A percentile compares a stretch with the other conserved stretches of the same genome.
These are phyloP conservation scores for Aptenodytes forsteri DNA, from an alignment of 2,113 vertebrate species.

Conservation along the genomic window DNA sequence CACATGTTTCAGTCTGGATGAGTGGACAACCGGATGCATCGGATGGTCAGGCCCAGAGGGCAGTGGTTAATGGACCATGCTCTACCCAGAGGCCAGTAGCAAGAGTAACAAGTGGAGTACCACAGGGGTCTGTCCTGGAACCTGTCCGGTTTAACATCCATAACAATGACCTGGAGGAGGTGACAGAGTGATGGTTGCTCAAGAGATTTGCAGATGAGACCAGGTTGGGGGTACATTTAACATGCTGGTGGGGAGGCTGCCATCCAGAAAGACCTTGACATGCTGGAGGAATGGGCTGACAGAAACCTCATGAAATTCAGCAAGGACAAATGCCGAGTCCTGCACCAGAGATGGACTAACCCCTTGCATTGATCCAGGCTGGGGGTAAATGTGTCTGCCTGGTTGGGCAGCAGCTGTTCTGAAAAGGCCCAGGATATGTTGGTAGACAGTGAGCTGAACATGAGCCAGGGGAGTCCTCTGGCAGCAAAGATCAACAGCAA, in stretches of 20 bases:
- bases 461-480: not conserved
- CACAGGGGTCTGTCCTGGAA: not conserved
- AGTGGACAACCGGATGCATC: rapidly evolving
- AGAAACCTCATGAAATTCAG: not conserved
- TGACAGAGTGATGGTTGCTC: not conserved
- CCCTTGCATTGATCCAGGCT: not conserved
- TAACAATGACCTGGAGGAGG: not conserved
- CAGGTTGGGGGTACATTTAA: not conserved
- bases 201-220: not conserved
- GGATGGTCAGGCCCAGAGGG: not conserved
- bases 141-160: not conserved
- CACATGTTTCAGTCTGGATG: not conserved
- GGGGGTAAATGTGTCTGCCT: not conserved
- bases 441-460: not conserved
- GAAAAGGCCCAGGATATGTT: not conserved
- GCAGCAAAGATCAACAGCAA: not conserved
- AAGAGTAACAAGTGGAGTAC: not conserved
- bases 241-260: not conserved
- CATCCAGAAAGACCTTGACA: not conserved
- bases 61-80: not conserved
- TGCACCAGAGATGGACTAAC: not conserved
- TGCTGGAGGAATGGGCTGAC: not conserved
- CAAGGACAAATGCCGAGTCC: not conserved
- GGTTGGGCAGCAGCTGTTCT: not conserved
- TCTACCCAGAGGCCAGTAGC: not conserved